These are phyloP conservation scores for Apamea sordens DNA, from an alignment of 2,888 invertebrate species.

Conservation along the genomic window DNA sequence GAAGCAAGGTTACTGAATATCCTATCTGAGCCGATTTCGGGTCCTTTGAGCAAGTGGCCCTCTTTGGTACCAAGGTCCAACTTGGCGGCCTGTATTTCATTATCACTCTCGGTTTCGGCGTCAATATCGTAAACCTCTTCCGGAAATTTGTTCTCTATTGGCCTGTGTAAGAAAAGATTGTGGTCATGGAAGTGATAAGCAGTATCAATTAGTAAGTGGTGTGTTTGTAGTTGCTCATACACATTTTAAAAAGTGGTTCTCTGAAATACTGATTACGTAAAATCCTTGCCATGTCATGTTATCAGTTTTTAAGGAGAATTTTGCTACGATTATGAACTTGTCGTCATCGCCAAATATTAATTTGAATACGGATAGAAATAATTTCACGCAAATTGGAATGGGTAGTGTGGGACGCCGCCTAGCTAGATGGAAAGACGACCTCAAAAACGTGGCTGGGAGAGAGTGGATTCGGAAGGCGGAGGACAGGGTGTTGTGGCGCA, in stretches of 20 bases:
- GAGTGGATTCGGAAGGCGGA: background rate
- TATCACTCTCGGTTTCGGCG: constrained; percentile 95
- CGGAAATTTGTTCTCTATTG: constrained; percentile 84
- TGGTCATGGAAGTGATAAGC: constrained; percentile 54
- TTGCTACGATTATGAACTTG: background rate
- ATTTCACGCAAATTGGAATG: background rate
- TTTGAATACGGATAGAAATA: background rate
- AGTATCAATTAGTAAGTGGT: constrained; percentile 23
- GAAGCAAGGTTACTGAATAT: constrained; percentile 98
- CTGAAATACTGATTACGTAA: constrained; percentile 44
- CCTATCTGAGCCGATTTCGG: constrained; percentile 96
- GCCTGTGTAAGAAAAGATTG: constrained; percentile 73
- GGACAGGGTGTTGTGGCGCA: background rate
- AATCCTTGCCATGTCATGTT: constrained; percentile 14
- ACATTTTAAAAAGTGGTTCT: constrained; percentile 34
- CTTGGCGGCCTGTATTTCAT: constrained; percentile 93
- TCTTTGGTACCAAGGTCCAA: constrained; percentile 96
- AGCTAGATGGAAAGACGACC: background rate
- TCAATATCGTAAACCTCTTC: constrained; percentile 98
- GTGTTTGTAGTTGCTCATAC: constrained; percentile 36
- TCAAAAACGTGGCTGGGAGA: background rate
- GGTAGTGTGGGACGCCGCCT: background rate
- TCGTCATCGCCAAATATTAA: constrained; percentile 18
- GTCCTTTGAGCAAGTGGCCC: constrained; percentile 97
- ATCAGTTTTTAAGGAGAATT: constrained; percentile 23